phyloP scores from a whole-genome alignment of 2,888 invertebrate species.

The Vesta saturnalis region DNA sequence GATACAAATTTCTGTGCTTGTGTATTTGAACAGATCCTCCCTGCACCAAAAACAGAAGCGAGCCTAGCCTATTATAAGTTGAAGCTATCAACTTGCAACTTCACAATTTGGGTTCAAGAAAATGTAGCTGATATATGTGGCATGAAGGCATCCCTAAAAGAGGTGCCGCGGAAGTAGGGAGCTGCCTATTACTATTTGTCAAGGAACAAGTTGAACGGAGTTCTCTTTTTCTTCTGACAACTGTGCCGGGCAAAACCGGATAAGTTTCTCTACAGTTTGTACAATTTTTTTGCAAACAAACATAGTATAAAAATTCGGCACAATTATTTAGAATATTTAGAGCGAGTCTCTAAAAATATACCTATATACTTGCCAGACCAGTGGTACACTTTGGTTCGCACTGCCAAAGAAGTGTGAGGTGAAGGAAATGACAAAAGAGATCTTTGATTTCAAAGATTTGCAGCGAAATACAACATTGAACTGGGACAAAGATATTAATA shows the following conservation, averaged over 20 bases:
- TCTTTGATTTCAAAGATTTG: not conserved
- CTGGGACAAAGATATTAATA: not conserved
- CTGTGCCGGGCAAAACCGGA: too few relatives aligned
- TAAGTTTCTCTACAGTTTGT: not conserved
- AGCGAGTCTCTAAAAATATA: too few relatives aligned
- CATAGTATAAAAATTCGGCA: too few relatives aligned
- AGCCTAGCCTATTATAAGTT: not conserved
- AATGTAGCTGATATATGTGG: too few relatives aligned
- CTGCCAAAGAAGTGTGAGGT: not conserved
- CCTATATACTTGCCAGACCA: too few relatives aligned
- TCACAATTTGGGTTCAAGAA: not conserved
- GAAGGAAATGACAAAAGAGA: not conserved
- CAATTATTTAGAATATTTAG: not conserved
- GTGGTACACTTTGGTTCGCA: too few relatives aligned
- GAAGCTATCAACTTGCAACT: not conserved
- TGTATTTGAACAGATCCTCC: not conserved
- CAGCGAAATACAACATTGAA: too few relatives aligned
- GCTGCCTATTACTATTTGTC: not conserved
- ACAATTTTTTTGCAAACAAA: too few relatives aligned
- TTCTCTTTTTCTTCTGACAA: too few relatives aligned
- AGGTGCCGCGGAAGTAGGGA: not conserved
- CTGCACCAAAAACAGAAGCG: not conserved
- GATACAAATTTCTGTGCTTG: too few relatives aligned
- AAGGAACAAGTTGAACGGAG: too few relatives aligned
- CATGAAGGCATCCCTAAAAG: not conserved